A percentile compares a stretch with the other conserved stretches of the same genome.
Conservation (phyloP, 1,140 invertebrate genomes). For the Drosophila auraria region DNA sequence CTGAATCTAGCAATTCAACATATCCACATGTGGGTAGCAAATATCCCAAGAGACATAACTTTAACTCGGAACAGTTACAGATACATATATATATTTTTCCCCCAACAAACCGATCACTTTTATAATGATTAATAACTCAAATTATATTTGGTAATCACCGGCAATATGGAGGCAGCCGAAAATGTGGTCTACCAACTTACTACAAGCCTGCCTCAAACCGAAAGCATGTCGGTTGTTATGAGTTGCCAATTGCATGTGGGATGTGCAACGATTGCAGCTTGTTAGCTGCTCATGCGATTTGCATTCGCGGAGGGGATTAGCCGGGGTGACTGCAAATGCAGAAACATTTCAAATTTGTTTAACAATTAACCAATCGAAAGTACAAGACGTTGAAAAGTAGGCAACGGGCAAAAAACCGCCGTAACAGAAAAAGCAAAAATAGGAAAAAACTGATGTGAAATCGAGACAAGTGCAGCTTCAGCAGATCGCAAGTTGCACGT, state of each 20-base stretch:
- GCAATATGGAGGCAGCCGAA: slow-evolving; percentile 48
- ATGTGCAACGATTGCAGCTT: slow-evolving; percentile 76
- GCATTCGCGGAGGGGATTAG: slow-evolving; percentile 52
- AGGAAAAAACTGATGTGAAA: slow-evolving; percentile 51
- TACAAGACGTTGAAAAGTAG: slow-evolving; percentile 79
- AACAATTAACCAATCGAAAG: slow-evolving; percentile 82
- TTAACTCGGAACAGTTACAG: slow-evolving; percentile 28
- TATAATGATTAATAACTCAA: slow-evolving; percentile 74
- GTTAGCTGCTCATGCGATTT: slow-evolving; percentile 69
- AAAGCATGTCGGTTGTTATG: slow-evolving; percentile 59
- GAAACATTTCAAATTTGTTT: slow-evolving; percentile 76
- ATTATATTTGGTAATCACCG: slow-evolving; percentile 77
- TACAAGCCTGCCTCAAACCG: slow-evolving; percentile 37
- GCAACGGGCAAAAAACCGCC: slow-evolving; percentile 49
- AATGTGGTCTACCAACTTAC: slow-evolving; percentile 68
- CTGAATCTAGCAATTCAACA: no score
- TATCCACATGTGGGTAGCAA: slow-evolving; percentile 32
- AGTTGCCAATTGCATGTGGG: slow-evolving; percentile 71
- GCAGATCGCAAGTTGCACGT: slow-evolving; percentile 53
- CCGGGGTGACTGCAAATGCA: slow-evolving; percentile 18
- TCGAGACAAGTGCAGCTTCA: slow-evolving; percentile 75
- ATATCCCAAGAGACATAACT: slow-evolving; percentile 2
- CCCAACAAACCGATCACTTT: slow-evolving; percentile 59
- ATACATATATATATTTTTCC: slow-evolving; percentile 5
- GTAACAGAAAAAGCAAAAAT: slow-evolving; percentile 13